Conservation (phyloP, 2,113 vertebrate species). For the Hyperoodon ampullatus region DNA sequence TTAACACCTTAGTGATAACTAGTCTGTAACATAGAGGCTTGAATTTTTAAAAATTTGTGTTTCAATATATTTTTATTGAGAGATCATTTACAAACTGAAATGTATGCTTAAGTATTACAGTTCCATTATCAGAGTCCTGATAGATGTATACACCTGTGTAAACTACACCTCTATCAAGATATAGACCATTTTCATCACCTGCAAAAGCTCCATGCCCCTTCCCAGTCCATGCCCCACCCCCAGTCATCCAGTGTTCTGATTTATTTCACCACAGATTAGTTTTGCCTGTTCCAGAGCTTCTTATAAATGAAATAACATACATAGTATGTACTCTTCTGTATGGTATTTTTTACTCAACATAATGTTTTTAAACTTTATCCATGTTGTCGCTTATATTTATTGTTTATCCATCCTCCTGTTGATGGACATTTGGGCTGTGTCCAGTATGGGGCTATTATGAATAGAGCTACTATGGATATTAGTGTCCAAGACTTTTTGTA, state of each 20-base stretch:
- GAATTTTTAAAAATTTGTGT: not conserved
- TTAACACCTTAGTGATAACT: not conserved
- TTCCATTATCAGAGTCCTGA: not conserved
- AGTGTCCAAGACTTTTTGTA: not conserved
- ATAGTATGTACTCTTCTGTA: not conserved
- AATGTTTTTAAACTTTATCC: not conserved
- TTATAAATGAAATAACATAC: not conserved
- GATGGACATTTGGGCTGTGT: not conserved
- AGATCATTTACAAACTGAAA: slow-evolving; percentile 7
- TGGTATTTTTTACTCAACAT: not conserved
- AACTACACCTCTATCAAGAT: not conserved
- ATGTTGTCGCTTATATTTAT: not conserved
- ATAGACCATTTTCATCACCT: not conserved
- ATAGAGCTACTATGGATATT: not conserved
- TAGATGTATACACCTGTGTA: not conserved
- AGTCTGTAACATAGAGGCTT: not conserved
- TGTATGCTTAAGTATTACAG: not conserved
- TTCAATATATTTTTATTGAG: not conserved
- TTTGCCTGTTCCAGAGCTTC: not conserved
- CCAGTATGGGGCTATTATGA: not conserved
- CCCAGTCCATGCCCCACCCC: not conserved
- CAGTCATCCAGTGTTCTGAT: not conserved
- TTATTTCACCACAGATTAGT: not conserved
- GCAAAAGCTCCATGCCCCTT: not conserved
- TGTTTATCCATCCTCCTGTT: not conserved